Percentiles rank a stretch among this genome's conserved stretches.
phyloP scores from a whole-genome alignment of 2,113 vertebrate genomes.

The Mystacornis crossleyi region DNA sequence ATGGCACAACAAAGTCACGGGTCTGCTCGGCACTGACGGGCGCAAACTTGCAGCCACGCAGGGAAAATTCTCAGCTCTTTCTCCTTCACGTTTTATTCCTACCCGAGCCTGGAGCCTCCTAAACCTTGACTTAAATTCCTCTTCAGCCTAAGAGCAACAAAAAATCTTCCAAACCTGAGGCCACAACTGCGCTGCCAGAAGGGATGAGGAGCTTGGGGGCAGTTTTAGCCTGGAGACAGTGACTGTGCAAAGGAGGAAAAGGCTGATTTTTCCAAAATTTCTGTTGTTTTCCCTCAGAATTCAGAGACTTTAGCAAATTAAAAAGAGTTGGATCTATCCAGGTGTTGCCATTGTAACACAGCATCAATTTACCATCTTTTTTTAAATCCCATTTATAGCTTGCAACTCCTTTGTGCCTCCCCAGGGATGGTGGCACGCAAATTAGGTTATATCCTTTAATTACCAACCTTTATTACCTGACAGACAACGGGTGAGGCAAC shows the following conservation, averaged over 20 bases:
- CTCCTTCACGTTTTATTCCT: not conserved
- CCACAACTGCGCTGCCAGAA: not conserved
- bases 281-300: not conserved
- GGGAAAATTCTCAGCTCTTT: not conserved
- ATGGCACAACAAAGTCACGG: not conserved
- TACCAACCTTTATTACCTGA: not conserved
- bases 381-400: not conserved
- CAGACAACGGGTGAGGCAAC: not conserved
- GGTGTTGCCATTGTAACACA: not conserved
- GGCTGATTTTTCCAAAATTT: not conserved
- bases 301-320: not conserved
- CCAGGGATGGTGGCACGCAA: not conserved
- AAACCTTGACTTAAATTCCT: not conserved
- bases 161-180: not conserved
- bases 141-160: not conserved
- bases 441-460: rapidly evolving
- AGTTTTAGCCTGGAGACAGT: not conserved
- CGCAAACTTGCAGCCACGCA: not conserved
- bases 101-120: rapidly evolving
- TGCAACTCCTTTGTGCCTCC: not conserved
- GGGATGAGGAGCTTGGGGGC: not conserved
- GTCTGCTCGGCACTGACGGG: not conserved
- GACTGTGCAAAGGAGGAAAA: not conserved
- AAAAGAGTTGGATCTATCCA: not conserved
- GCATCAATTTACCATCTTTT: not conserved